Evolutionary conservation across 2,113 vertebrate genomes (phyloP).

Genomic region (Peromyscus leucopus): DNA sequence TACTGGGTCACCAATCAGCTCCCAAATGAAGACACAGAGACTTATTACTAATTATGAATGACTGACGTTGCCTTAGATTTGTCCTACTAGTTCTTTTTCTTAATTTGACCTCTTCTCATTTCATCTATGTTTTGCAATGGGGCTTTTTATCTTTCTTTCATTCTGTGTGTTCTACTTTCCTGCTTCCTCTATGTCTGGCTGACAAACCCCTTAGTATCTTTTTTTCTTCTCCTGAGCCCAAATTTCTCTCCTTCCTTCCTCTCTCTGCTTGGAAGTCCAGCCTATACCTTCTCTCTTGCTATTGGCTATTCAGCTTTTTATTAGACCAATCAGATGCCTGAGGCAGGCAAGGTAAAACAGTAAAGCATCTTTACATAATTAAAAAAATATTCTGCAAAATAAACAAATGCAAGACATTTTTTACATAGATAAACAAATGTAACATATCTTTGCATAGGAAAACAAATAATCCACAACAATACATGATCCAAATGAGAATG

Average conservation of each 20-base stretch:
- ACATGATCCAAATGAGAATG: background rate
- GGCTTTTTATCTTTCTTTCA: background rate
- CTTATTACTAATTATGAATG: background rate
- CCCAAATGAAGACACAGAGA: background rate
- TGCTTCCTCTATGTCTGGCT: background rate
- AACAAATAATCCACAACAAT: background rate
- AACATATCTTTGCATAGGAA: background rate
- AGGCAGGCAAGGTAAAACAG: background rate
- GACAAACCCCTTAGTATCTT: background rate
- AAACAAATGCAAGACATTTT: background rate
- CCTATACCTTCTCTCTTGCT: background rate
- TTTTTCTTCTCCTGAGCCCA: background rate
- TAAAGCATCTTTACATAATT: background rate
- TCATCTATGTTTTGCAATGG: background rate
- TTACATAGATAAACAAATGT: background rate
- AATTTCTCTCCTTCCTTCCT: background rate
- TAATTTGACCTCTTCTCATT: background rate
- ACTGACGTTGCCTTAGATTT: background rate
- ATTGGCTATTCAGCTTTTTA: background rate
- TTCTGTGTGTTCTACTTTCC: background rate
- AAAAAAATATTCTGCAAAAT: background rate
- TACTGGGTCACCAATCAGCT: background rate
- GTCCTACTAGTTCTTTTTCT: background rate
- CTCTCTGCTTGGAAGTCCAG: background rate
- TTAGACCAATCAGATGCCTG: background rate